phyloP scores from a whole-genome alignment of 2,113 vertebrate species.

The Ctenomys sociabilis region DNA sequence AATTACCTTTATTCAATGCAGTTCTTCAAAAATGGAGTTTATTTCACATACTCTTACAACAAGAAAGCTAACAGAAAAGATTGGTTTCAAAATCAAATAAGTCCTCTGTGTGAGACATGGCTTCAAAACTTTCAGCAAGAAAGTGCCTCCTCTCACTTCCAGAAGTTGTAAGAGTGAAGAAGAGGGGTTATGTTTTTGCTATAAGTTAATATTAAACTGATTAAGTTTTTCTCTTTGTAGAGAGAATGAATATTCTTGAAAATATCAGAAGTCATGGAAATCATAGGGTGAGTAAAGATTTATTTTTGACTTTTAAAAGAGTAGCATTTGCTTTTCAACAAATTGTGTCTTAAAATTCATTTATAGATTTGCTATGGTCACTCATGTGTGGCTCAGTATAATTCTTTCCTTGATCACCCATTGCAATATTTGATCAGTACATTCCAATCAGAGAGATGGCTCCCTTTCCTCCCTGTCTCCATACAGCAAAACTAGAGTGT shows the following conservation, averaged over 20 bases:
- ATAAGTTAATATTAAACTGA: not conserved
- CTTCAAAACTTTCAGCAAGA: slow-evolving; percentile 5
- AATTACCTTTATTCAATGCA: not conserved
- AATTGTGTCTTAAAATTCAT: not conserved
- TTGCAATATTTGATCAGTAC: not conserved
- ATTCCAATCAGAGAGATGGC: slow-evolving; percentile 50
- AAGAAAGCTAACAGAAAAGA: not conserved
- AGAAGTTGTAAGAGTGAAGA: not conserved
- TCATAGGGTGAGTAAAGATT: not conserved
- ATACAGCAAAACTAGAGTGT: slow-evolving; percentile 54
- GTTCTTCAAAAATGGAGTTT: not conserved
- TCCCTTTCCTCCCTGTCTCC: not conserved
- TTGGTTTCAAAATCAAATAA: not conserved
- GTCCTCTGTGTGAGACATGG: not conserved
- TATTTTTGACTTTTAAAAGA: slow-evolving; percentile 49
- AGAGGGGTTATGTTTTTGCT: not conserved
- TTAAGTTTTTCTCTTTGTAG: not conserved
- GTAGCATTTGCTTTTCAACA: not conserved
- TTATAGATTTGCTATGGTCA: not conserved
- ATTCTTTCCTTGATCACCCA: slow-evolving; percentile 36
- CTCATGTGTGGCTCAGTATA: not conserved
- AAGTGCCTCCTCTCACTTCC: not conserved
- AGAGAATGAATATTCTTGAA: slow-evolving; percentile 28
- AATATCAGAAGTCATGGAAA: slow-evolving; percentile 49
- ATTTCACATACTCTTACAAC: not conserved